Evolutionary conservation across 2,888 invertebrate genomes (phyloP), one percentile per base, ranked within the genome.

Genomic region (Rotaria magnacalcarata): DNA sequence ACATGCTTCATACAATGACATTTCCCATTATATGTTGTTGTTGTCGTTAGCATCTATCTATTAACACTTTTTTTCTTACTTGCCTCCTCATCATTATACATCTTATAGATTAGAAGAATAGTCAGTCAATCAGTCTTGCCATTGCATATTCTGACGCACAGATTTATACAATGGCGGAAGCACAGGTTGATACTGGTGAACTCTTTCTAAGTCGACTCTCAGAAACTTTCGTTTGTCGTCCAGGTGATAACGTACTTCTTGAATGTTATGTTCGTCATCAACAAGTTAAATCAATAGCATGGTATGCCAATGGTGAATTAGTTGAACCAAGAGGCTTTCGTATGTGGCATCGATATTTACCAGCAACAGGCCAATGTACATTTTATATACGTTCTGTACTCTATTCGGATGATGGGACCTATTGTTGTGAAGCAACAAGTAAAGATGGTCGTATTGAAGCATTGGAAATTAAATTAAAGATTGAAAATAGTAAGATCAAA

Each of bases 201-300:
- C 67, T 67, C 34, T 80, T 80, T 80, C n/a, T 80, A 80, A 80
- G 80, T 80, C 80, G 80, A 47, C 47, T 80, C 24, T 47, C 80
- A 2, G 80, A 80, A n/a, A n/a, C n/a, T 80, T 80, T 10, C 47
- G 19, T 24, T n/a, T 80, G 80, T 80, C 43, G 47, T 47, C 80
- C 80, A 7, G 80, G 80, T 80, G 80, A 80, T 47, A 80, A 80
- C 47, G 47, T 80, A 14, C 47, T 80, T 43, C 24, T 80, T 80
- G 80, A 80, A 21, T 80, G 80, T 80, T 80, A 80, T 80, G 80
- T 80, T 47, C 80, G 47, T 47, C 47, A 47, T 80, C 47, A 47
- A 80, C 80, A 11, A 0, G 24, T 80, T 43, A 80, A 80, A 80
- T 24, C 80, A 11, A 14, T 80, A 3, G 47, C 10, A 24, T 80